Evolutionary conservation across 2,888 invertebrate species (phyloP).

Genomic region (Acrobeloides nanus): DNA sequence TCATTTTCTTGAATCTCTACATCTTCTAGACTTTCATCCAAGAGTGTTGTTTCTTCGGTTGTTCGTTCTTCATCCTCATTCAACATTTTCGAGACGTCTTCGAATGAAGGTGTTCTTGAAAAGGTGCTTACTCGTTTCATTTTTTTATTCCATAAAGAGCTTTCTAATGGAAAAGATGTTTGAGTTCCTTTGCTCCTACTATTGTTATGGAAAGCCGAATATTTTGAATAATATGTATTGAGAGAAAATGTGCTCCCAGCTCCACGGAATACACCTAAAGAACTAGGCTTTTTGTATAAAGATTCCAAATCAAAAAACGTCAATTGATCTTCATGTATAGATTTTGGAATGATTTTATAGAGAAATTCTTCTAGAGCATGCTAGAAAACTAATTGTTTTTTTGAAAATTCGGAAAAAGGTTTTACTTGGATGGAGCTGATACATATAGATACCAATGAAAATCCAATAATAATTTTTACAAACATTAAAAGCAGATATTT

Average conservation of each 20-base stretch:
- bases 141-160: not conserved
- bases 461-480: constrained; percentile 84
- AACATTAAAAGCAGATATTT: constrained; percentile 82
- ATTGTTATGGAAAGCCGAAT: too few relatives aligned
- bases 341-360: not conserved
- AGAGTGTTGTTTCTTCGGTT: too few relatives aligned
- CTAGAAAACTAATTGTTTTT: too few relatives aligned
- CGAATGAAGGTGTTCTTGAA: not conserved
- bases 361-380: not conserved
- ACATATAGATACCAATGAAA: constrained; percentile 91
- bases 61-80: not conserved
- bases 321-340: too few relatives aligned
- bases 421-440: constrained; percentile 80
- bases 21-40: too few relatives aligned
- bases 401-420: too few relatives aligned
- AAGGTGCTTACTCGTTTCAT: not conserved
- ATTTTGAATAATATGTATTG: too few relatives aligned
- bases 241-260: constrained; percentile 14
- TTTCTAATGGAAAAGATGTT: too few relatives aligned
- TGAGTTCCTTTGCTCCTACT: too few relatives aligned
- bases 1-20: not conserved
- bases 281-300: constrained; percentile 13
- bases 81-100: not conserved
- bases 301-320: not conserved
- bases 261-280: constrained; percentile 22